Conservation (phyloP, 2,113 vertebrate genomes). For the Ranitomeya imitator region DNA sequence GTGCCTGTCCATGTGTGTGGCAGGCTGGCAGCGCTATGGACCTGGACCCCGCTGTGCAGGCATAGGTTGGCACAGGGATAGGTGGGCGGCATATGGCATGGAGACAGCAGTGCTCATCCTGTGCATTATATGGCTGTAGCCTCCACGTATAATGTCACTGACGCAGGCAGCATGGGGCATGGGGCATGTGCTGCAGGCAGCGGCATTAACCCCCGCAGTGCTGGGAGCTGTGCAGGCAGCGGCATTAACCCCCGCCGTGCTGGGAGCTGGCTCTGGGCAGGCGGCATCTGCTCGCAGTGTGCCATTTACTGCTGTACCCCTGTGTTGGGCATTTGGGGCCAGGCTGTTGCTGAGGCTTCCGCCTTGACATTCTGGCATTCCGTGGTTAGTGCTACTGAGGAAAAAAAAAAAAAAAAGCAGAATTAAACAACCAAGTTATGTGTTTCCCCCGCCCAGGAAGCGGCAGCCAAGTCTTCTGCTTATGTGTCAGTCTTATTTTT, state of each 20-base stretch:
- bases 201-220: background rate
- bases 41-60: slow-evolving; percentile 1
- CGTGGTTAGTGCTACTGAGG: background rate
- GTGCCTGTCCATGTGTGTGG: background rate
- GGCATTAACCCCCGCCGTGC: background rate
- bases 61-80: slow-evolving; percentile 35
- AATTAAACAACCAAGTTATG: slow-evolving; percentile 40
- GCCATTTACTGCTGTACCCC: background rate
- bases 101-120: background rate
- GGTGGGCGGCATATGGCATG: slow-evolving; percentile 34
- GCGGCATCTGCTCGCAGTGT: background rate
- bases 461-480: background rate
- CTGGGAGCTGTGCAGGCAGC: background rate
- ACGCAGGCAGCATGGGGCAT: background rate
- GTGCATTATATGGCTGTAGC: too few relatives aligned
- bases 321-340: background rate
- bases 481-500: too few relatives aligned
- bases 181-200: background rate
- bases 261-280: background rate
- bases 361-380: background rate
- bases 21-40: background rate
- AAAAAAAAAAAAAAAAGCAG: slow-evolving; percentile 25
- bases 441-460: slow-evolving; percentile 45
- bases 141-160: background rate
- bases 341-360: slow-evolving; percentile 24